These are phyloP conservation scores for Scelioninae gen. 2 DNA, from an alignment of 2,888 invertebrate genomes.

Conservation along the genomic window DNA sequence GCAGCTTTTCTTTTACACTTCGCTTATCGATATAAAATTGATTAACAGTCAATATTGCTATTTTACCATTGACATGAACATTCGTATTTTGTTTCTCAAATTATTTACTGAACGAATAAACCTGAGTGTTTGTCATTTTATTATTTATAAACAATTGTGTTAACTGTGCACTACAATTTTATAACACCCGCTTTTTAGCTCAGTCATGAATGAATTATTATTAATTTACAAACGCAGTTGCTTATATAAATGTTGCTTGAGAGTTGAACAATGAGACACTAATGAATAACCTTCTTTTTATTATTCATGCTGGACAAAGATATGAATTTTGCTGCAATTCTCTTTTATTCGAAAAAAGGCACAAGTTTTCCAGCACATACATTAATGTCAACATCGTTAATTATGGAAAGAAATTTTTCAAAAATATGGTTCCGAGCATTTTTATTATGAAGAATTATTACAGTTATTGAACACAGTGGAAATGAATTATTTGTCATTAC, in stretches of 20 bases:
- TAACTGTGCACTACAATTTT: neutral
- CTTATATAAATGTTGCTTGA: conserved; percentile 31
- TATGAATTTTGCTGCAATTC: conserved; percentile 22
- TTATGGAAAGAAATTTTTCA: neutral
- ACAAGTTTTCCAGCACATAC: conserved; percentile 12
- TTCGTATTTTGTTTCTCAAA: no score
- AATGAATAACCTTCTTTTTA: conserved; percentile 49
- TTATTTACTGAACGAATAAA: neutral
- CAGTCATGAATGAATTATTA: conserved; percentile 33
- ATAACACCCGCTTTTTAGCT: conserved; percentile 4
- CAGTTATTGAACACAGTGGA: no score
- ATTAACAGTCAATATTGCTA: no score
- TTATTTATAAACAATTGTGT: conserved; percentile 3
- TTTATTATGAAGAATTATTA: no score
- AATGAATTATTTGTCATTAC: no score
- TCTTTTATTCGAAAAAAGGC: conserved; percentile 16
- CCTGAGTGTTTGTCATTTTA: neutral
- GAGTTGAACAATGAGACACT: conserved; percentile 42
- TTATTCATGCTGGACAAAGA: conserved; percentile 34
- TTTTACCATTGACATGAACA: no score
- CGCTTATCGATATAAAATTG: no score
- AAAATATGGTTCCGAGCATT: neutral
- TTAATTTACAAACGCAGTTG: conserved; percentile 19
- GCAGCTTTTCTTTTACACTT: no score
- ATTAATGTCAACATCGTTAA: conserved; percentile 15